phyloP scores from a whole-genome alignment of 2,888 invertebrate species.

The Oasisia sp. region DNA sequence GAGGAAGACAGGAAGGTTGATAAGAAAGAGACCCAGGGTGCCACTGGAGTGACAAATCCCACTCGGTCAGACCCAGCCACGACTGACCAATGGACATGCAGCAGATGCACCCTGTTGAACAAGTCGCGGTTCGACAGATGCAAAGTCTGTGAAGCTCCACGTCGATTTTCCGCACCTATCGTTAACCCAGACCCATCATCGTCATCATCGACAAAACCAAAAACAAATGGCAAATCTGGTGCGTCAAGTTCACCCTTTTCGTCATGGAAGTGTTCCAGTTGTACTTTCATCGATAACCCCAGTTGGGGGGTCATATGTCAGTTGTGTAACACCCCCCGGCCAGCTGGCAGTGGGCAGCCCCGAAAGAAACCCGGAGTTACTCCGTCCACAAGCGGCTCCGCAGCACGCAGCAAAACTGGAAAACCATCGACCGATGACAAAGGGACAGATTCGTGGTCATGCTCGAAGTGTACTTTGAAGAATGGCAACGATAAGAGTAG shows the following conservation, averaged over 20 bases:
- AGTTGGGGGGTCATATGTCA: slow-evolving; percentile 27
- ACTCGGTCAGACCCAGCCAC: background rate
- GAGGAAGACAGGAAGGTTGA: background rate
- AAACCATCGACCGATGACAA: background rate
- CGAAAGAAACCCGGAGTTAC: background rate
- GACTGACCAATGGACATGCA: slow-evolving; percentile 64
- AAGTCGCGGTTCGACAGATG: slow-evolving; percentile 75
- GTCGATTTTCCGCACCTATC: slow-evolving; percentile 19
- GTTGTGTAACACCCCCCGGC: slow-evolving; percentile 28
- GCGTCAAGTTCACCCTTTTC: background rate
- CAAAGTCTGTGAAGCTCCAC: slow-evolving; percentile 80
- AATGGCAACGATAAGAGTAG: slow-evolving; percentile 78
- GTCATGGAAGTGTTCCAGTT: slow-evolving; percentile 29
- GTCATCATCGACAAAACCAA: background rate
- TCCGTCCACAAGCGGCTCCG: background rate
- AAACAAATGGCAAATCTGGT: background rate
- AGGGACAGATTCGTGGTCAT: slow-evolving; percentile 74
- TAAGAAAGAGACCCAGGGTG: background rate
- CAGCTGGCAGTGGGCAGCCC: background rate
- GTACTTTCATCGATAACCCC: slow-evolving; percentile 31
- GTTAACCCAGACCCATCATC: background rate
- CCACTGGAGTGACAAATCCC: background rate
- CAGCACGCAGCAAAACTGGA: background rate
- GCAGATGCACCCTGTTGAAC: slow-evolving; percentile 81
- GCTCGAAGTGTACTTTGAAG: slow-evolving; percentile 86